Evolutionary conservation across 2,113 vertebrate genomes (phyloP), one percentile per base, ranked within the genome.

Genomic region (Brienomyrus brachyistius): DNA sequence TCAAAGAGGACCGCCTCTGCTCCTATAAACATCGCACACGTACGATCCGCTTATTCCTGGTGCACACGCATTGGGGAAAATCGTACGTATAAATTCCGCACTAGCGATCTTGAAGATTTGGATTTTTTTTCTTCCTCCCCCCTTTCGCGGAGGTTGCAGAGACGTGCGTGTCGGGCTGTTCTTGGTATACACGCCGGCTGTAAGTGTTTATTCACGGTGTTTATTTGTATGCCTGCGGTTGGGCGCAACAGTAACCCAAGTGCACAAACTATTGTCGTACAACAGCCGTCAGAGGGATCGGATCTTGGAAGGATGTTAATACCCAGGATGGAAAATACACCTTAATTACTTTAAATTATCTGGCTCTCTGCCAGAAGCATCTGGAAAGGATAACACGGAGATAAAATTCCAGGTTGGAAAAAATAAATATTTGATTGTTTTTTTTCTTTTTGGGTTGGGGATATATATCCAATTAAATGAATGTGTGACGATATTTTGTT

Each of bases 311-410:
- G 91, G 31, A 35, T 80, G 31, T 47, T 91, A n/a, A 91, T 91
- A 88, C 90, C 91, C 92, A 89, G 92, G 93, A 94, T 93, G 93
- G 94, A 92, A 86, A 84, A 51, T 70, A 47, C 84, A 87, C 47
- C 89, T 91, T 90, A 80, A 2, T 47, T 19, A 77, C 90, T 89
- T 91, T 92, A 92, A 70, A 91, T 93, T 91, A 10, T 89, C 48
- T 91, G 93, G 92, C 92, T 85, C 35, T 86, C 91, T 91, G 93
- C 94, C 94, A 94, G 93, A 95, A 92, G 91, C 94, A 94, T 95
- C 95, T 95, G 95, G 95, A 95, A 94, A 93, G 91, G 94, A 95
- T 94, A 93, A 94, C 80, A 90, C 89, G n/a, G 91, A 89, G 91
- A 92, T 91, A 56, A 90, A 90, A 91, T 87, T 88, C 90, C 93